Evolutionary conservation across 2,797 vertebrate genomes (phyloP), one percentile per base, ranked within the genome.

Genomic region (Liparis tanakae): DNA sequence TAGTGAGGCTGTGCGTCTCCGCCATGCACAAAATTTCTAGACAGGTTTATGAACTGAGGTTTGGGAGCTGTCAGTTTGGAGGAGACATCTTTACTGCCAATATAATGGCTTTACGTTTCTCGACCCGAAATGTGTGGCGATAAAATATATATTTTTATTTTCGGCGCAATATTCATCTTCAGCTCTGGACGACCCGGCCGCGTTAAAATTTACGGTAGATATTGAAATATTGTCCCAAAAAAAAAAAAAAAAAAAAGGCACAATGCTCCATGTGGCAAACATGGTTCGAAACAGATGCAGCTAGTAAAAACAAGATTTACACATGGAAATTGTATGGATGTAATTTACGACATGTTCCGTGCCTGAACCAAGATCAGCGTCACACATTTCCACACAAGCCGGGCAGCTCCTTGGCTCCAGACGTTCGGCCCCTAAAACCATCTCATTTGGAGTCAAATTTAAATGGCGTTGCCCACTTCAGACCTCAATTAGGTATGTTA

Each of bases 11-110:
- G 67, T 9, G 75, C 46, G 85, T 88, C 88, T 86, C 80, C 83
- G 76, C 79, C 79, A 20, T 83, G 86, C 88, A 89, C 88, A 86
- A 88, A 85, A 90, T 91, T 87, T 83, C 75, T n/a, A 85, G 93
- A 93, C 93, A 93, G 92, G 89, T 94, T 94, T 93, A 95, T 91
- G 89, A 85, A 85, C 82, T 86, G 90, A 87, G 89, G 90, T 92
- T 93, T 91, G 89, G 90, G 91, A 90, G 82, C 85, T 88, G 91
- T 93, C 91, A 89, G 84, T 90, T 68, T 67, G 81, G 69, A 91
- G 88, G 82, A 92, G 93, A 93, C 91, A 81, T 91, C 91, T 95
- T 94, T 94, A 93, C 87, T 88, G 89, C 90, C 84, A 78, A 79
- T 78, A 74, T 88, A 87, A 92, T 65, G 59, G 76, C 83, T 87